Evolutionary conservation across 1,140 invertebrate species (phyloP), one percentile per base, ranked within the genome.

Genomic region (Drosophila nasuta): DNA sequence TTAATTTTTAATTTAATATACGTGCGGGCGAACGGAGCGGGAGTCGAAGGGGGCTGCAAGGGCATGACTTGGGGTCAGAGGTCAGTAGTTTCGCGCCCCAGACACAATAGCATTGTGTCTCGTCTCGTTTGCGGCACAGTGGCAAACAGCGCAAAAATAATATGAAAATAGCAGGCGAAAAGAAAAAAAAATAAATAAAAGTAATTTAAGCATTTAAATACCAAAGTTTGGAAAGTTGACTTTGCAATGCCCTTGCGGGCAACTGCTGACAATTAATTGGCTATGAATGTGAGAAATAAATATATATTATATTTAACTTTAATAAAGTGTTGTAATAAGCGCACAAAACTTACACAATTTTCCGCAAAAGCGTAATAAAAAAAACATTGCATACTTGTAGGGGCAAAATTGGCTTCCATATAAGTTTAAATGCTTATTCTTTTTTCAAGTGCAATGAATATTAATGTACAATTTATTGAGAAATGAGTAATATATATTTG

Each of bases 1-100:
- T 88, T 88, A 88, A 88, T 88, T 88, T 89, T 88, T 88, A 88
- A 88, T 88, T 88, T 88, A 89, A 88, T 88, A 87, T 83, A 80
- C 77, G 85, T 83, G 75, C 60, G 76, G 60, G 64, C 54, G 71
- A 20, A 3, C 59, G 67, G 66, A 70, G 58, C 60, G 75, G 10
- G 45, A 0, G 2, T 2, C 0, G 20, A 25, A 25, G 20, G 20
- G 3, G 20, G 20, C 20, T 25, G 20, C 43, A 38, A 38, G 35
- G 35, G 38, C 13, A 41, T 20, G n/a, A 8, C 51, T 5, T 3
- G 35, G 20, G 5, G n/a, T 11, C 52, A 41, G 15, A 46, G 41
- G 51, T 65, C 79, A 77, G 68, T 87, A 82, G 79, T 82, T 79
- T 87, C 70, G 73, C 82, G 81, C 75, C 79, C 81, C 62, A 68